Evolutionary conservation across 2,113 vertebrate genomes (phyloP).

Genomic region (Lichenostomus cassidix): DNA sequence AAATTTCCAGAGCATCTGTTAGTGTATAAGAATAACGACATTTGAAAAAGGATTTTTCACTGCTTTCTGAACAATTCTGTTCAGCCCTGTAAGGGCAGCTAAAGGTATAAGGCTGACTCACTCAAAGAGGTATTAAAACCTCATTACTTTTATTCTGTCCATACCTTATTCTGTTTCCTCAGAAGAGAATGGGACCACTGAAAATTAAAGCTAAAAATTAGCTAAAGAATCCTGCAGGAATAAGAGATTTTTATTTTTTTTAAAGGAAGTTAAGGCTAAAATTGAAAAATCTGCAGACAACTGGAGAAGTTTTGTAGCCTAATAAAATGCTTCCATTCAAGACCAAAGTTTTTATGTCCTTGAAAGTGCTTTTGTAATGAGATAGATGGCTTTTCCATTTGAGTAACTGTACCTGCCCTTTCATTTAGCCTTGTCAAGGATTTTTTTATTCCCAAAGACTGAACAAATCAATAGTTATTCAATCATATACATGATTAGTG

Average conservation of each 20-base stretch:
- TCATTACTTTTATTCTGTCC: neutral
- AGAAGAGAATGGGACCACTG: neutral
- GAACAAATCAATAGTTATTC: constrained; percentile 54
- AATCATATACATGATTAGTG: constrained; percentile 42
- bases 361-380: constrained; percentile 58
- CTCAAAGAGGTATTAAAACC: neutral
- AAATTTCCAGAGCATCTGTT: neutral
- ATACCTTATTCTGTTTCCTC: neutral
- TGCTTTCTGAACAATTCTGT: neutral
- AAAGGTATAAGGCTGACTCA: neutral
- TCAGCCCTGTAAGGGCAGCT: neutral
- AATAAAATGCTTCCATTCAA: constrained; percentile 23
- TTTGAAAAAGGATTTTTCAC: neutral
- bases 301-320: neutral
- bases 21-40: neutral
- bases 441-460: constrained; percentile 42
- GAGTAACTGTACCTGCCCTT: constrained; percentile 19
- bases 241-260: neutral
- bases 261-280: neutral
- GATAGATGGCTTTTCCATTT: constrained; percentile 4
- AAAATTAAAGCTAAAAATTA: neutral
- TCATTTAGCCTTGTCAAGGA: constrained; percentile 23
- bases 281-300: constrained; percentile 20
- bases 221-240: neutral
- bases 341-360: constrained; percentile 22